A percentile compares a stretch with the other conserved stretches of the same genome.
Conservation (phyloP, 1,140 invertebrate genomes). For the Copidosoma floridanum region DNA sequence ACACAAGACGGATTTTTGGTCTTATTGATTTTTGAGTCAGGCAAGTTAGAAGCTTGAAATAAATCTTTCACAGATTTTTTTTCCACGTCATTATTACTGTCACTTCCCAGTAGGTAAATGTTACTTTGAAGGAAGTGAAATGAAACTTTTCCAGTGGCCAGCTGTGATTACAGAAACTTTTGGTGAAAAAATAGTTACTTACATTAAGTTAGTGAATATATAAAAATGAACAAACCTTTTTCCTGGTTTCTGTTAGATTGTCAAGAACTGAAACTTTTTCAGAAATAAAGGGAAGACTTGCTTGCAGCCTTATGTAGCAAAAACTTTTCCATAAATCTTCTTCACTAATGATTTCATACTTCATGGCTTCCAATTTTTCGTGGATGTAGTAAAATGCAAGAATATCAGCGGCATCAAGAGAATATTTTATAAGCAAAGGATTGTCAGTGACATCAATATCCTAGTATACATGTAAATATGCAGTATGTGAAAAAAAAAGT, state of each 20-base stretch:
- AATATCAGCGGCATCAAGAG: slow-evolving; percentile 58
- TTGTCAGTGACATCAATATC: slow-evolving; percentile 76
- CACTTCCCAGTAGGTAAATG: slow-evolving; percentile 61
- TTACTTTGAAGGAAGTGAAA: slow-evolving; percentile 63
- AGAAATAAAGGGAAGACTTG: slow-evolving; percentile 42
- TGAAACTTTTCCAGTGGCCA: slow-evolving; percentile 65
- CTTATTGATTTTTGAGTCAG: slow-evolving; percentile 51
- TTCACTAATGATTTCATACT: slow-evolving; percentile 60
- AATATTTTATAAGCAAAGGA: slow-evolving; percentile 66
- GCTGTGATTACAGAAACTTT: too few relatives aligned
- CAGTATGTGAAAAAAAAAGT: background rate
- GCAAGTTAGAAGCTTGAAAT: slow-evolving; percentile 42
- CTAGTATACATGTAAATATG: slow-evolving; percentile 41
- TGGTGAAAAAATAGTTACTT: background rate
- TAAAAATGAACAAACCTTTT: slow-evolving; percentile 41
- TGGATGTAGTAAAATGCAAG: slow-evolving; percentile 68
- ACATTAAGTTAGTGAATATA: background rate
- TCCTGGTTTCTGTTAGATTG: slow-evolving; percentile 47
- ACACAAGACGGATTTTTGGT: slow-evolving; percentile 49
- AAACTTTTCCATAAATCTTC: slow-evolving; percentile 67
- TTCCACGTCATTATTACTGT: slow-evolving; percentile 57
- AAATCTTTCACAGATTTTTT: slow-evolving; percentile 61
- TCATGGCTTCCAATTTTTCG: slow-evolving; percentile 66
- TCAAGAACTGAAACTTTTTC: slow-evolving; percentile 41
- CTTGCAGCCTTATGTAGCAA: slow-evolving; percentile 62